Percentiles rank a stretch among this genome's conserved stretches.
These are phyloP conservation scores for Mylabris phalerata DNA, from an alignment of 1,140 invertebrate genomes.

Conservation along the genomic window DNA sequence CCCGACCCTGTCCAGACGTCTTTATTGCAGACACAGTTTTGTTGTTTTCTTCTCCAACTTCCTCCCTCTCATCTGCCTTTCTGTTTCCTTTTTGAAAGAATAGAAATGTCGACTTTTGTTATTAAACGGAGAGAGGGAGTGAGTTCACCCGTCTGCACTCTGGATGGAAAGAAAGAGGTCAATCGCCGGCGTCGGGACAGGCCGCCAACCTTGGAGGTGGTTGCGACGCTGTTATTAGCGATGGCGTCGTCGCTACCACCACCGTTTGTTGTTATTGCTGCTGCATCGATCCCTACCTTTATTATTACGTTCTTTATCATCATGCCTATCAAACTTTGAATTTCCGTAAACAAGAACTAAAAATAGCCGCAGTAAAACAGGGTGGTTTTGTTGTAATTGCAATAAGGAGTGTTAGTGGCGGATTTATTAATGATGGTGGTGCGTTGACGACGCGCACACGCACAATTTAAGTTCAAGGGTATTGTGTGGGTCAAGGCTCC, in stretches of 20 bases:
- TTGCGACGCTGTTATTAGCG: slow-evolving; percentile 14
- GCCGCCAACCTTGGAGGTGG: slow-evolving; percentile 27
- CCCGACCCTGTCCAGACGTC: too few relatives aligned
- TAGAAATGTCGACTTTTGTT: too few relatives aligned
- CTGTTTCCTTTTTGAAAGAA: too few relatives aligned
- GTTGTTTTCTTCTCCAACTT: too few relatives aligned
- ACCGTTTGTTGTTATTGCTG: neutral
- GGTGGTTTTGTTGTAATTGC: too few relatives aligned
- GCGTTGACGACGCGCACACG: slow-evolving; percentile 9
- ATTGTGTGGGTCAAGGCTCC: slow-evolving; percentile 21
- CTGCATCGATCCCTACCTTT: slow-evolving; percentile 8
- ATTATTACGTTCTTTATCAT: neutral
- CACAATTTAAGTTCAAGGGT: slow-evolving; percentile 22
- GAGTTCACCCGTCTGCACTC: slow-evolving; percentile 21
- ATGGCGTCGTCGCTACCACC: neutral
- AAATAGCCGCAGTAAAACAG: too few relatives aligned
- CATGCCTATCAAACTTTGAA: neutral
- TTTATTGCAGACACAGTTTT: too few relatives aligned
- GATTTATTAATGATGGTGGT: neutral
- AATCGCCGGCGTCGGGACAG: slow-evolving; percentile 30
- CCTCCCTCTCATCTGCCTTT: too few relatives aligned
- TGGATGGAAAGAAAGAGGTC: slow-evolving; percentile 22
- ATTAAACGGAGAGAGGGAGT: neutral
- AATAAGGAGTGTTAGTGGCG: neutral
- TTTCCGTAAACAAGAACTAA: slow-evolving; percentile 8